These are phyloP conservation scores for Drosophila peninsularis DNA, from an alignment of 2,888 invertebrate species.

Conservation along the genomic window DNA sequence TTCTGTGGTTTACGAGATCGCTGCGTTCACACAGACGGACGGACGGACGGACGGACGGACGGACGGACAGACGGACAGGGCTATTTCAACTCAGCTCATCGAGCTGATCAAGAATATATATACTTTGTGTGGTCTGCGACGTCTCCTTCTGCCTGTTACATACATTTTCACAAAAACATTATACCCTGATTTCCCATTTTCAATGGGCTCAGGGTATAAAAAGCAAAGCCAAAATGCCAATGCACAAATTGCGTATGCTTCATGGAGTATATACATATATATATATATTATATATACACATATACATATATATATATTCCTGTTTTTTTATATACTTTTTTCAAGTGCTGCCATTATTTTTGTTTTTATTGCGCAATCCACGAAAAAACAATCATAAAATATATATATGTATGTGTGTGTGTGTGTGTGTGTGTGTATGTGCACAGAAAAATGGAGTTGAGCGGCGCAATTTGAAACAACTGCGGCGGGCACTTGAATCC, in stretches of 20 bases:
- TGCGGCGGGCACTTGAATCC: conserved; percentile 73
- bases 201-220: too few species aligned
- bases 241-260: conserved; percentile 76
- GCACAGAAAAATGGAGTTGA: conserved; percentile 48
- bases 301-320: conserved; percentile 5
- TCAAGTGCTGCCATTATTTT: conserved; percentile 70
- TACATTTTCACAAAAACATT: too few species aligned
- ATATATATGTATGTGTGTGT: background rate
- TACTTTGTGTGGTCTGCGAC: too few species aligned
- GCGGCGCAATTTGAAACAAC: conserved; percentile 72
- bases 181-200: too few species aligned
- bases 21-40: too few species aligned
- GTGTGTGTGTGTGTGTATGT: background rate
- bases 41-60: too few species aligned
- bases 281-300: conserved; percentile 5
- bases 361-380: conserved; percentile 74
- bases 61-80: too few species aligned
- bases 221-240: conserved; percentile 49
- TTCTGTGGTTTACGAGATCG: too few species aligned
- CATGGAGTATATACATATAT: conserved; percentile 35
- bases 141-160: too few species aligned
- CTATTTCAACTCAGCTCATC: too few species aligned
- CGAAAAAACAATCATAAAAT: conserved; percentile 75
- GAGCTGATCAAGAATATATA: too few species aligned
- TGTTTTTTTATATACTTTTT: conserved; percentile 23